Percentiles rank a stretch among this genome's conserved stretches.
phyloP scores from a whole-genome alignment of 2,888 invertebrate species.

The Eudasyphora cyanicolor region DNA sequence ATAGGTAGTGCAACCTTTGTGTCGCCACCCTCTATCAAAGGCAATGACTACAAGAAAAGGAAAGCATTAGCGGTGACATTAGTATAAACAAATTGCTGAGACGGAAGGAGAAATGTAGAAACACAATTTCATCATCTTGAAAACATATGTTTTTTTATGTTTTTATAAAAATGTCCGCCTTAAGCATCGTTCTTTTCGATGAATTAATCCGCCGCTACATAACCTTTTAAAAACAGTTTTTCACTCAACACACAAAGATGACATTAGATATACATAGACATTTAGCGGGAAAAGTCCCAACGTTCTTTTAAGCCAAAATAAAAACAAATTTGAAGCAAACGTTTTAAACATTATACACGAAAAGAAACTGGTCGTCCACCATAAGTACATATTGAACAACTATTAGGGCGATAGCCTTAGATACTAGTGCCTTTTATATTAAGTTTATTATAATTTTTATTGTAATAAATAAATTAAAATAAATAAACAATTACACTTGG shows the following conservation, averaged over 20 bases:
- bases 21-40: not conserved
- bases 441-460: too few species aligned
- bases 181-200: too few species aligned
- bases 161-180: not conserved
- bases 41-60: not conserved
- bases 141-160: slow-evolving; percentile 3
- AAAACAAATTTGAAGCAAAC: not conserved
- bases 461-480: too few species aligned
- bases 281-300: not conserved
- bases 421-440: too few species aligned
- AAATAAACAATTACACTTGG: too few species aligned
- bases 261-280: not conserved
- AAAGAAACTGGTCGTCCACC: too few species aligned
- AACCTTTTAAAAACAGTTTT: not conserved
- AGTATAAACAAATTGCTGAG: not conserved
- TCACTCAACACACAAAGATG: not conserved
- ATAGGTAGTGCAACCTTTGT: not conserved
- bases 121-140: not conserved
- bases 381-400: too few species aligned
- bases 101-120: not conserved
- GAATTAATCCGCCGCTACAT: not conserved
- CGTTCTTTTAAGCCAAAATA: slow-evolving; percentile 5
- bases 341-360: not conserved
- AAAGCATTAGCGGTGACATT: not conserved
- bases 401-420: too few species aligned